Conservation (phyloP, 2,797 vertebrate genomes). For the Melanotaenia nigrans region DNA sequence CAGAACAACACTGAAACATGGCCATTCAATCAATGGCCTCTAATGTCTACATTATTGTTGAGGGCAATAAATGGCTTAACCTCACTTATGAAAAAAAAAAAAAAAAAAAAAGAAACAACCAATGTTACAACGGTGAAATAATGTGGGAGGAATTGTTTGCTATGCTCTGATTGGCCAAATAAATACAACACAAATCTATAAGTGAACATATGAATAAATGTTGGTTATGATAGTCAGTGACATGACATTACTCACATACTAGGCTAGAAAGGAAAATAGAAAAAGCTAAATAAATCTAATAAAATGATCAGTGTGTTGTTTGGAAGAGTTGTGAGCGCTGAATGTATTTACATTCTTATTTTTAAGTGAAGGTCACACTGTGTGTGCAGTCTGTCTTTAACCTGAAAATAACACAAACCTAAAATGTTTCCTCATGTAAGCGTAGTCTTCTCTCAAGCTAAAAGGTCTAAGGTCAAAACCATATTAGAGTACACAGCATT, state of each 20-base stretch:
- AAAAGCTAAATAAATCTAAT: background rate
- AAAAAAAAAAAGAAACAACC: constrained; percentile 69
- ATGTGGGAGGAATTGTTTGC: constrained; percentile 71
- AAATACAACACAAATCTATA: constrained; percentile 48
- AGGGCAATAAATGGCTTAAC: constrained; percentile 77
- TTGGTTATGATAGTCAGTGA: constrained; percentile 41
- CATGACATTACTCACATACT: constrained; percentile 49
- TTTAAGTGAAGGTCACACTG: constrained; percentile 1
- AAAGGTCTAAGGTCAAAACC: constrained; percentile 35
- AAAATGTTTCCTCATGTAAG: constrained; percentile 15
- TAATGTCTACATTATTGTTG: constrained; percentile 81
- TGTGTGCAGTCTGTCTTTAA: background rate
- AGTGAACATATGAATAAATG: constrained; percentile 45
- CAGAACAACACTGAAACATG: constrained; percentile 67
- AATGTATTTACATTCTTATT: background rate
- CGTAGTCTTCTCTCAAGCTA: background rate
- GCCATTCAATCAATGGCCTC: constrained; percentile 78
- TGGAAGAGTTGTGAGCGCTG: background rate
- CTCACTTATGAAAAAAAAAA: constrained; percentile 61
- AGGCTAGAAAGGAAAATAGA: constrained; percentile 1
- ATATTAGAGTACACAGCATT: constrained; percentile 22
- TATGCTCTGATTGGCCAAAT: constrained; percentile 60
- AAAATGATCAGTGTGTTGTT: background rate
- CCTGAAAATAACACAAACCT: background rate
- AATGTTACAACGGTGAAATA: constrained; percentile 72